phyloP scores from a whole-genome alignment of 2,888 invertebrate genomes.

The Chironomus riparius region DNA sequence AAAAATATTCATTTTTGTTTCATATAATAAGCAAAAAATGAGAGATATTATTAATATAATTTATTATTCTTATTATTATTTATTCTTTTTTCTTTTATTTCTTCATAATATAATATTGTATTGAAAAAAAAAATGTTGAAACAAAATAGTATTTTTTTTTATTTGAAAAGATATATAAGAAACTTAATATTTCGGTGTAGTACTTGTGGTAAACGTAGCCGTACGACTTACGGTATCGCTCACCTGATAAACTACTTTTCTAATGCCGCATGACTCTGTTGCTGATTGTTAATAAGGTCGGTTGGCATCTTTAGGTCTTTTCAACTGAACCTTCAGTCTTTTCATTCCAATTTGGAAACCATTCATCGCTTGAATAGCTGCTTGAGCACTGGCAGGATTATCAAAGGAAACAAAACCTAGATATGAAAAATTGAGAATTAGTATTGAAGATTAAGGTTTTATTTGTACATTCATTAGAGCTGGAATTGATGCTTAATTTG shows the following conservation, averaged over 20 bases:
- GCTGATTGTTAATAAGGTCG: conserved; percentile 82
- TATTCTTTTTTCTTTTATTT: neutral
- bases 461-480: neutral
- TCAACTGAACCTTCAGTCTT: conserved; percentile 97
- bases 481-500: too few species aligned
- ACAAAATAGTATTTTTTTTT: neutral
- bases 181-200: conserved; percentile 21
- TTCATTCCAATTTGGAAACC: conserved; percentile 99
- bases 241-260: conserved; percentile 27
- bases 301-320: conserved; percentile 96
- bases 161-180: neutral
- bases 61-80: neutral
- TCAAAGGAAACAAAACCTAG: conserved; percentile 99
- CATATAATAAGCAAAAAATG: neutral
- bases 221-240: neutral
- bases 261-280: conserved; percentile 21
- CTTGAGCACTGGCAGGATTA: conserved; percentile 95
- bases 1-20: too few species aligned
- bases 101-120: neutral
- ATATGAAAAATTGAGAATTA: conserved; percentile 29
- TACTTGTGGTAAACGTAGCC: conserved; percentile 14
- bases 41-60: neutral
- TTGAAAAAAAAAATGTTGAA: neutral
- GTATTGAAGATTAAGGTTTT: neutral
- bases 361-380: conserved; percentile 99